Conservation (phyloP, 2,888 invertebrate genomes). For the Drosophila cognata region DNA sequence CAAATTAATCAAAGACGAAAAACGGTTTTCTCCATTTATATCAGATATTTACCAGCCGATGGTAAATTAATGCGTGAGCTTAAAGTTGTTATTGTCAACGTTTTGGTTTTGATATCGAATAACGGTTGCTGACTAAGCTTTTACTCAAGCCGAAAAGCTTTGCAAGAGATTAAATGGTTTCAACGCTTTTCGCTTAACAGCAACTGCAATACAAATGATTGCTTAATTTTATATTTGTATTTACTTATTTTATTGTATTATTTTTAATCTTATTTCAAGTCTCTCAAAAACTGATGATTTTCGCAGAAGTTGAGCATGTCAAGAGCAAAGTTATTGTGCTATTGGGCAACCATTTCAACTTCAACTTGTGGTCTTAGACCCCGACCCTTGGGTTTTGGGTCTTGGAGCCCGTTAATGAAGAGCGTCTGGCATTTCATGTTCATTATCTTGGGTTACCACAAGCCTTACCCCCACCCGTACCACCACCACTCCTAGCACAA, state of each 20-base stretch:
- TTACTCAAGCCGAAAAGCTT: slow-evolving; percentile 47
- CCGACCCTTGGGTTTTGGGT: slow-evolving; percentile 25
- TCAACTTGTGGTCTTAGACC: slow-evolving; percentile 42
- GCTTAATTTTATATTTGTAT: not conserved
- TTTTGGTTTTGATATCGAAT: slow-evolving; percentile 54
- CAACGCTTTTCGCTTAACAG: not conserved
- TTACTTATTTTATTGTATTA: not conserved
- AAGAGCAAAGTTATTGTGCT: slow-evolving; percentile 33
- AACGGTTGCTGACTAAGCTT: slow-evolving; percentile 38
- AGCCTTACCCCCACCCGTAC: not conserved
- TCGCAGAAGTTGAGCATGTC: slow-evolving; percentile 29
- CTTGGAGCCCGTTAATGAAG: slow-evolving; percentile 40
- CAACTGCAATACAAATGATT: not conserved
- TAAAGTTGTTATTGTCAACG: slow-evolving; percentile 8
- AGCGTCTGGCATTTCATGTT: slow-evolving; percentile 44
- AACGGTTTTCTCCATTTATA: slow-evolving; percentile 2
- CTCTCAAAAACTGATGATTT: slow-evolving; percentile 6
- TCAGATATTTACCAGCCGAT: not conserved
- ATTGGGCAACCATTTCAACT: slow-evolving; percentile 5
- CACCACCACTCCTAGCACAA: not conserved
- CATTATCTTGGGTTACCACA: slow-evolving; percentile 51
- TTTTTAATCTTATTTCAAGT: not conserved
- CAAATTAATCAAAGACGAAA: not conserved
- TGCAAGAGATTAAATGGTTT: not conserved
- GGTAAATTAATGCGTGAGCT: slow-evolving; percentile 9